Evolutionary conservation across 2,797 vertebrate genomes (phyloP), one percentile per base, ranked within the genome.

Genomic region (Urosaurus nigricauda): DNA sequence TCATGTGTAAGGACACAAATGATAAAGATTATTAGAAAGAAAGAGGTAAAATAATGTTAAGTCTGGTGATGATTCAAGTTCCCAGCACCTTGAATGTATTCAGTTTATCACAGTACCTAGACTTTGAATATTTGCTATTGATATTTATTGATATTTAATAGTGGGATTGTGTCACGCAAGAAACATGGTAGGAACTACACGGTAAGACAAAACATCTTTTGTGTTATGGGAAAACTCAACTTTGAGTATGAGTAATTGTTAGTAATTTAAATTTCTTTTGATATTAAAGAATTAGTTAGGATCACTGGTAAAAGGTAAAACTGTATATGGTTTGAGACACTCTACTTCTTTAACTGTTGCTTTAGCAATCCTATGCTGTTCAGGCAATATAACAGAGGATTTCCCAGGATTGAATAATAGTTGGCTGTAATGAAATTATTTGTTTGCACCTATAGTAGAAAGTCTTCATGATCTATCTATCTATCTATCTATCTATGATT

Each of bases 371-470:
- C 68, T 47, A 71, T 91, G 29, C 88, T 83, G 14, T 21, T 5
- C n/a, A 11, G 74, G 85, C 0, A 0, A 3, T 79, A 35, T 68
- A 70, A 53, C 2, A 26, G 71, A 53, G 40, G 6, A 47, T 63
- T 87, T 91, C 92, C 90, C 84, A 68, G 11, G 91, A 60, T 24
- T 87, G 89, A 83, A 93, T 84, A 4, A 43, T 29, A 37, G 92
- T 60, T 87, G 90, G 56, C 71, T 94, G 92, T 92, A 86, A 95
- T 91, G 47, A 91, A 87, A 93, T 74, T 40, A 51, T 86, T 84
- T 91, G 32, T 86, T 84, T 91, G 32, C 87, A 51, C 51, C 86
- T 82, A 19, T 56, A 68, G 84, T 37, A 63, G 92, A 58, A 83
- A 32, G 87, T 83, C 89, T 79, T 65, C 90, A 79, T 87, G 84